Evolutionary conservation across 2,888 invertebrate genomes (phyloP).

Genomic region (Cryptus armator): DNA sequence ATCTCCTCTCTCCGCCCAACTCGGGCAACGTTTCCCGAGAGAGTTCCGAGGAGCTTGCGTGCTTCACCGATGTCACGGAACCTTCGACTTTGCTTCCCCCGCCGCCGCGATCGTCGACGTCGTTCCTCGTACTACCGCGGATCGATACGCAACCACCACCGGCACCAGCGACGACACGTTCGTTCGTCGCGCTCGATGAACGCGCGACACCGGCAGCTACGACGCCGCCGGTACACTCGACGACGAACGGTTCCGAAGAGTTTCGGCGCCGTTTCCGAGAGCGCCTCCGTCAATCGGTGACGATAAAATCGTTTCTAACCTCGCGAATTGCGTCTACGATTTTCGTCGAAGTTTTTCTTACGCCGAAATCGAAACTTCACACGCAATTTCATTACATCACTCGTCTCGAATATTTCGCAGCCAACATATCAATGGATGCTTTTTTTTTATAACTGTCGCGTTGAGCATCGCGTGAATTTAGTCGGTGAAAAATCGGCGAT

Average conservation of each 20-base stretch:
- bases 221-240: not conserved
- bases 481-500: not conserved
- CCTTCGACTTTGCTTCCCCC: slow-evolving; percentile 20
- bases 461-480: not conserved
- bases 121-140: not conserved
- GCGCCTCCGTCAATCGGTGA: not conserved
- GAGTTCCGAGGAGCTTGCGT: slow-evolving; percentile 53
- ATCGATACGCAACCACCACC: slow-evolving; percentile 37
- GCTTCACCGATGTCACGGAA: slow-evolving; percentile 1
- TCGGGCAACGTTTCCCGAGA: slow-evolving; percentile 57
- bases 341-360: no score
- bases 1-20: slow-evolving; percentile 43
- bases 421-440: no score
- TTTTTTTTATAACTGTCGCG: no score
- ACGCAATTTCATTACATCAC: no score
- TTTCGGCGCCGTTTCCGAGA: not conserved
- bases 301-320: not conserved
- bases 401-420: no score
- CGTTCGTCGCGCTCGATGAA: slow-evolving; percentile 24
- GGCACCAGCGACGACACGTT: slow-evolving; percentile 37
- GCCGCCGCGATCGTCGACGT: not conserved
- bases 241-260: slow-evolving; percentile 10
- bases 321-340: not conserved
- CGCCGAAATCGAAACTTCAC: no score
- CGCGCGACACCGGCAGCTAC: not conserved